Evolutionary conservation across 1,140 invertebrate species (phyloP).

Genomic region (Hermetia illucens): DNA sequence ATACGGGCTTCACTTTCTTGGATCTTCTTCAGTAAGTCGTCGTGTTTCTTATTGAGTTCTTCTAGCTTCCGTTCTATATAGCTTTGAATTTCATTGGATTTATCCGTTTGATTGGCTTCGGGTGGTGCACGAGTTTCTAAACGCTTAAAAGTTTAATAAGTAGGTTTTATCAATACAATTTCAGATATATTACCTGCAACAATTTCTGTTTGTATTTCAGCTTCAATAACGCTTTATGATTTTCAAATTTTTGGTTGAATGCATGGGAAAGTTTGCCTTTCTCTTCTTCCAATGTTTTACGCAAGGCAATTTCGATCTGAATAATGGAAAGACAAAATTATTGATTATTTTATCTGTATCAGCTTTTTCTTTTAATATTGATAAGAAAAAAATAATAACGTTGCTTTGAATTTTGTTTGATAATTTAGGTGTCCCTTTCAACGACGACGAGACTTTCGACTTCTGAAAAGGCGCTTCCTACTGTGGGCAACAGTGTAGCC

Average conservation of each 20-base stretch:
- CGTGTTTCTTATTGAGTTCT: conserved; percentile 18
- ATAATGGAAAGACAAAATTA: not conserved
- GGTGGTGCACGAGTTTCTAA: not conserved
- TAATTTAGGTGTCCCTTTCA: too few species aligned
- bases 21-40: conserved; percentile 14
- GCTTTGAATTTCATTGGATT: not conserved
- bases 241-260: conserved; percentile 16
- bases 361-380: not conserved
- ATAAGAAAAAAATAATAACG: too few species aligned
- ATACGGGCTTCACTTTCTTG: conserved; percentile 6
- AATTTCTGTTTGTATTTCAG: conserved; percentile 13
- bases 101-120: not conserved
- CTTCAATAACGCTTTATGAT: conserved; percentile 15
- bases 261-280: conserved; percentile 14
- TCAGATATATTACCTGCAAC: not conserved
- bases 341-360: not conserved
- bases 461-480: too few species aligned
- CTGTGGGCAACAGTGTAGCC: too few species aligned
- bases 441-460: too few species aligned
- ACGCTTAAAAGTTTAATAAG: conserved; percentile 3
- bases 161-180: conserved; percentile 12
- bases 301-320: conserved; percentile 16
- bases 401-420: too few species aligned
- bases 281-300: conserved; percentile 19
- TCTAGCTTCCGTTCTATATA: conserved; percentile 18